phyloP scores from a whole-genome alignment of 2,113 vertebrate species.

The Hippocampus abdominalis region DNA sequence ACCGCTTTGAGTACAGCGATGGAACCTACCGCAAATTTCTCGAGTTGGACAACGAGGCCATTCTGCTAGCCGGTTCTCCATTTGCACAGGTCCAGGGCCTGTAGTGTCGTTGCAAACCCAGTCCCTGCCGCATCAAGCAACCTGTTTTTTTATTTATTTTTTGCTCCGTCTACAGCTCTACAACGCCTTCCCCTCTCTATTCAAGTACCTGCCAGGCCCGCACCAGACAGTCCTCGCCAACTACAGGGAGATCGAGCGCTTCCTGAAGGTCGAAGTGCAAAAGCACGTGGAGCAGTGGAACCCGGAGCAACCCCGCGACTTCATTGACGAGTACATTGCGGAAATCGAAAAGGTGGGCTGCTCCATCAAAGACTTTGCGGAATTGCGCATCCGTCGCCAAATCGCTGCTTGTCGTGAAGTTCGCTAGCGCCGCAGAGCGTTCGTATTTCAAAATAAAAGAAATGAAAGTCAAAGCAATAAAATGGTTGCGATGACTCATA shows the following conservation, averaged over 20 bases:
- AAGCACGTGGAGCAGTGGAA: conserved; percentile 78
- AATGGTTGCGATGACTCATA: too few relatives aligned
- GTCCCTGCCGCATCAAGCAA: neutral
- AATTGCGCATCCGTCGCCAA: too few relatives aligned
- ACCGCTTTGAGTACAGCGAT: conserved; percentile 84
- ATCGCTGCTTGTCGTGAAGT: too few relatives aligned
- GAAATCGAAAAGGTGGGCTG: conserved; percentile 79
- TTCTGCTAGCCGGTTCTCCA: conserved; percentile 49
- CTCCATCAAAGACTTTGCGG: neutral
- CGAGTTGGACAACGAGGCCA: conserved; percentile 68
- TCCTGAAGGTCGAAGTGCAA: conserved; percentile 59
- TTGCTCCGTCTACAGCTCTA: conserved; percentile 65
- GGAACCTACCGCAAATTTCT: conserved; percentile 74
- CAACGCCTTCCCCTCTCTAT: conserved; percentile 67
- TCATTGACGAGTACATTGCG: conserved; percentile 77
- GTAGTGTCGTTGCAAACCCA: neutral
- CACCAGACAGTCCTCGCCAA: conserved; percentile 71
- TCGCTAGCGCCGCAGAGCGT: too few relatives aligned
- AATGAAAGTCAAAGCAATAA: too few relatives aligned
- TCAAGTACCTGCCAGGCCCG: conserved; percentile 76
- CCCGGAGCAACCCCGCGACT: conserved; percentile 72
- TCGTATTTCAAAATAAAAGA: too few relatives aligned
- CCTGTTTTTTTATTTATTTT: neutral
- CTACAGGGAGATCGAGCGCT: conserved; percentile 49
- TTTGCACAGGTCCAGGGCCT: conserved; percentile 39